Evolutionary conservation across 2,888 invertebrate species (phyloP).

Genomic region (Orthosia gracilis): DNA sequence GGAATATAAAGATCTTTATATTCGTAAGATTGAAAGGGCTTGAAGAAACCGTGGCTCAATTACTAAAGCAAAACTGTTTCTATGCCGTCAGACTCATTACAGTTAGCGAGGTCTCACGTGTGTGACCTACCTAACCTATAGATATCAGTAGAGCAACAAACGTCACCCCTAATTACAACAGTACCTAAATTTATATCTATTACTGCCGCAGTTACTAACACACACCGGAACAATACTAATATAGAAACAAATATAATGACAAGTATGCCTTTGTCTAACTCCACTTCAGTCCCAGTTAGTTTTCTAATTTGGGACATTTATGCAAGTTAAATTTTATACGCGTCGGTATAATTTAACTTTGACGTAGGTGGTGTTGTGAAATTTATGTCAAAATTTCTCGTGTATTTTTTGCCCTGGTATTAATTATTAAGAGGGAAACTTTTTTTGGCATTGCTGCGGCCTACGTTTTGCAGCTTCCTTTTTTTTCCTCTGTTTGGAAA

Average conservation of each 20-base stretch:
- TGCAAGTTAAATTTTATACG: slow-evolving; percentile 42
- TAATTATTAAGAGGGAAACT: slow-evolving; percentile 17
- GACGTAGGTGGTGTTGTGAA: slow-evolving; percentile 45
- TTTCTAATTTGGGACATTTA: slow-evolving; percentile 59
- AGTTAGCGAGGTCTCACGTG: no score
- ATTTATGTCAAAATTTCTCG: slow-evolving; percentile 41
- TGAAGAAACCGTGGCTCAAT: no score
- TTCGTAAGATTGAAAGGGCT: no score
- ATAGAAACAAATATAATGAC: slow-evolving; percentile 47
- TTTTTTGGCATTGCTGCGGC: neutral
- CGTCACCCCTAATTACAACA: no score
- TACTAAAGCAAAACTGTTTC: no score
- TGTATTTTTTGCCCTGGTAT: slow-evolving; percentile 14
- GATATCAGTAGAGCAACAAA: no score
- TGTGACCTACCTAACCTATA: no score
- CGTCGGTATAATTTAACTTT: slow-evolving; percentile 61
- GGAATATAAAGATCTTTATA: no score
- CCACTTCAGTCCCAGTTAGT: slow-evolving; percentile 33
- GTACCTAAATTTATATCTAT: neutral
- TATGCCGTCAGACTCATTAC: no score
- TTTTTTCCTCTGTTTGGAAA: neutral
- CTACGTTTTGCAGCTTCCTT: neutral
- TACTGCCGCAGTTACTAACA: neutral
- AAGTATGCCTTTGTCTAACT: slow-evolving; percentile 45
- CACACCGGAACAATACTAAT: slow-evolving; percentile 3